These are phyloP conservation scores for Sardinella longiceps DNA, from an alignment of 2,797 vertebrate species.

Conservation along the genomic window DNA sequence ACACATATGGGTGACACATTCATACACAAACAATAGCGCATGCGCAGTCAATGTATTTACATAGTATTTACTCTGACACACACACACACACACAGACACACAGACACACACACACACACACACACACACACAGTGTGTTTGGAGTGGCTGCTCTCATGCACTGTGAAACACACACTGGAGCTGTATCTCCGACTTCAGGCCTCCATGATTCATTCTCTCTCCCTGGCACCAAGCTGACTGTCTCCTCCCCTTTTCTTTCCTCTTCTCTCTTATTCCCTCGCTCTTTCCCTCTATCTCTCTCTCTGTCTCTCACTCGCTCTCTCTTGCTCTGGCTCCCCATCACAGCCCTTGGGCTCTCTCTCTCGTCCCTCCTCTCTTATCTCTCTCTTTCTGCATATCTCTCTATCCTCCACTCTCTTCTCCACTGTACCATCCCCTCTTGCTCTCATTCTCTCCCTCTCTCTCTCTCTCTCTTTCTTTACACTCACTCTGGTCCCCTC, in stretches of 20 bases:
- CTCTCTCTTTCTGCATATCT: slow-evolving; percentile 30
- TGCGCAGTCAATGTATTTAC: neutral
- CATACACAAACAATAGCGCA: neutral
- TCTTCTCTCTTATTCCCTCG: neutral
- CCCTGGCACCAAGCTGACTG: slow-evolving; percentile 43
- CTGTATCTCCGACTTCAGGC: slow-evolving; percentile 61
- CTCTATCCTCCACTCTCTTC: slow-evolving; percentile 7
- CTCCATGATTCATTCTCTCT: slow-evolving; percentile 44
- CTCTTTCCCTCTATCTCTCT: neutral
- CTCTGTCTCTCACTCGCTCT: slow-evolving; percentile 7
- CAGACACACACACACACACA: neutral
- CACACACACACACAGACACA: neutral
- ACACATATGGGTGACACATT: neutral
- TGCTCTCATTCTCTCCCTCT: too few species aligned
- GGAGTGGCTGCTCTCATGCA: slow-evolving; percentile 54
- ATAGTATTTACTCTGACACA: neutral
- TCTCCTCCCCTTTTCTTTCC: slow-evolving; percentile 16
- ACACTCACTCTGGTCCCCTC: slow-evolving; percentile 17
- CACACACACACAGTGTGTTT: slow-evolving; percentile 40
- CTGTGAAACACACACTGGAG: slow-evolving; percentile 61
- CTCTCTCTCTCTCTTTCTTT: slow-evolving; percentile 25
- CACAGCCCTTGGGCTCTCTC: slow-evolving; percentile 5
- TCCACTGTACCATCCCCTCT: slow-evolving; percentile 2
- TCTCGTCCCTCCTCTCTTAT: slow-evolving; percentile 20
- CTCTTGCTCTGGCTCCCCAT: slow-evolving; percentile 21